These are phyloP conservation scores for Ophthalmolycus amberensis DNA, from an alignment of 2,113 vertebrate species.

Conservation along the genomic window DNA sequence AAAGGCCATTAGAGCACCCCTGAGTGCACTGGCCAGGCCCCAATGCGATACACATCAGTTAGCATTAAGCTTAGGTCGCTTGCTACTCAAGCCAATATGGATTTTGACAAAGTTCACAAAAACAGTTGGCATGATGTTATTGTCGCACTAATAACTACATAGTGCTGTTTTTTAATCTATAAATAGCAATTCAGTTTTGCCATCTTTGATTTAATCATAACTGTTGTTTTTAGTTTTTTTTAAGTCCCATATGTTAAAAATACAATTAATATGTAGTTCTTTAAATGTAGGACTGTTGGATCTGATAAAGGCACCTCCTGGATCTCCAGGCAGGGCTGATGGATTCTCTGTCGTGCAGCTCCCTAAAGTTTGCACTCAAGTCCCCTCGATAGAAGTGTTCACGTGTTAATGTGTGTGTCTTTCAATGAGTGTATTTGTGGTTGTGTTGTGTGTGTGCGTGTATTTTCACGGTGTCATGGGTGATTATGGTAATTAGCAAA, in stretches of 20 bases:
- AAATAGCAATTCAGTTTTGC: not conserved
- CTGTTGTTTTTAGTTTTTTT: not conserved
- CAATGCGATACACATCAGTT: constrained; percentile 49
- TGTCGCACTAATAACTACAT: not conserved
- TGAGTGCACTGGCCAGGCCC: constrained; percentile 42
- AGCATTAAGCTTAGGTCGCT: constrained; percentile 39
- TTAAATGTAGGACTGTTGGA: not conserved
- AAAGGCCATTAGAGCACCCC: constrained; percentile 70
- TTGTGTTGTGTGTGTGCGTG: not conserved
- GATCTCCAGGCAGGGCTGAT: not conserved
- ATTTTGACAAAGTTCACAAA: constrained; percentile 34
- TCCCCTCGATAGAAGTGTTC: constrained; percentile 13
- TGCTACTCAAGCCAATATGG: constrained; percentile 23
- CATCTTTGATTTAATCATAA: not conserved
- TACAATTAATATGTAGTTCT: not conserved
- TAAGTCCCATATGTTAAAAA: not conserved
- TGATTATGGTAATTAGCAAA: constrained; percentile 72
- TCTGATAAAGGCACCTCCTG: not conserved
- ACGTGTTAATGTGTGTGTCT: not conserved
- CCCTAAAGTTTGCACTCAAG: not conserved
- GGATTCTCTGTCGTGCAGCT: not conserved
- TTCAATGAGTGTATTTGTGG: not conserved
- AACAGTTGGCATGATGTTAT: constrained; percentile 3
- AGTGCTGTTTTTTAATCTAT: not conserved
- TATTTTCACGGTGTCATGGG: constrained; percentile 47